These are phyloP conservation scores for Nasua narica DNA, from an alignment of 2,797 vertebrate species.

Conservation along the genomic window DNA sequence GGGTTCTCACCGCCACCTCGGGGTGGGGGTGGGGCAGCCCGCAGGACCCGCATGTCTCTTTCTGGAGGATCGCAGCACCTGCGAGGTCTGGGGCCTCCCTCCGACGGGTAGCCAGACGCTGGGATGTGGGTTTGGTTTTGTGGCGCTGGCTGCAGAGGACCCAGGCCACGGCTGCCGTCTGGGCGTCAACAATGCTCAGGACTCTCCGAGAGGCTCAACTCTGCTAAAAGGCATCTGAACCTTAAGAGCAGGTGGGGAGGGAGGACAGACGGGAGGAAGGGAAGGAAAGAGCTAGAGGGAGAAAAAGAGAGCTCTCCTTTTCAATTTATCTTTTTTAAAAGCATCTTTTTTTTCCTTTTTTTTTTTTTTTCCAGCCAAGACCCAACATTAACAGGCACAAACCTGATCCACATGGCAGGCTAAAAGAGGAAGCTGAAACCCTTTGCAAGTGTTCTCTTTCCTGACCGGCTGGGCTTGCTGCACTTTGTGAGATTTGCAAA, in stretches of 20 bases:
- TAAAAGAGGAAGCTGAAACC: conserved; percentile 67
- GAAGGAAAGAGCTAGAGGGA: background rate
- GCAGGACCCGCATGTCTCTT: background rate
- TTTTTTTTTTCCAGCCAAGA: conserved; percentile 50
- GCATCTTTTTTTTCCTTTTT: background rate
- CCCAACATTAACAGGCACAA: conserved; percentile 66
- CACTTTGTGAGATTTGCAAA: conserved; percentile 76
- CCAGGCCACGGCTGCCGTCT: conserved; percentile 70
- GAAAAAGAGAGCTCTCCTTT: conserved; percentile 51
- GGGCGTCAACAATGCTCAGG: conserved; percentile 17
- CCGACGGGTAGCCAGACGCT: background rate
- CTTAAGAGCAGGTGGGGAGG: background rate
- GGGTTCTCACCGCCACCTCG: rapidly evolving
- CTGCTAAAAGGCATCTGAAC: conserved; percentile 19
- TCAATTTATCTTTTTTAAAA: conserved; percentile 66
- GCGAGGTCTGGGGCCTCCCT: background rate
- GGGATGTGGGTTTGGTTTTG: background rate
- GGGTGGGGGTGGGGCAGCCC: background rate
- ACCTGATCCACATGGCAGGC: conserved; percentile 63
- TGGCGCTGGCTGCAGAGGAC: conserved; percentile 6
- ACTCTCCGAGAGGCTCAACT: conserved; percentile 31
- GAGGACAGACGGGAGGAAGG: background rate
- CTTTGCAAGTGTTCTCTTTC: conserved; percentile 61
- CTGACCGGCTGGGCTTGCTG: conserved; percentile 63
- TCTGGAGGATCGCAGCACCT: background rate